These are phyloP conservation scores for Stictocephala bisonia DNA, from an alignment of 2,888 invertebrate species.

Conservation along the genomic window DNA sequence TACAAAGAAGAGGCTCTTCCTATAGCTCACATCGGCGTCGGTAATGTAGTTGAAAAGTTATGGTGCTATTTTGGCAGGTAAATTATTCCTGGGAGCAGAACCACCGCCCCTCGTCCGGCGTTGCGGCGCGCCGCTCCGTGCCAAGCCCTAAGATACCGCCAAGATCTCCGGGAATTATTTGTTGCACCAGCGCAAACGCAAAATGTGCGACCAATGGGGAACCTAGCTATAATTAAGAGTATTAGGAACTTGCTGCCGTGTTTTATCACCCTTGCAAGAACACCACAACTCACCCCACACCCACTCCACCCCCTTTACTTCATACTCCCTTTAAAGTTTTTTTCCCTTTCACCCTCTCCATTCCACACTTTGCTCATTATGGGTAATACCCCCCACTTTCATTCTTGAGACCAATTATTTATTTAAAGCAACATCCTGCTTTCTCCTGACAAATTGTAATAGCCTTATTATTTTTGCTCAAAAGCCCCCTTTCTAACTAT, in stretches of 20 bases:
- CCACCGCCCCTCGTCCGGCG: background rate
- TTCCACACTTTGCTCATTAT: conserved; percentile 7
- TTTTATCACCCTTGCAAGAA: conserved; percentile 39
- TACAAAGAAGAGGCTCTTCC: background rate
- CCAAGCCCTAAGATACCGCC: background rate
- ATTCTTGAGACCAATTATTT: conserved; percentile 38
- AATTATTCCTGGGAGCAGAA: background rate
- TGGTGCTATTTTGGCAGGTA: background rate
- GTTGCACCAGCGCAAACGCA: conserved; percentile 47
- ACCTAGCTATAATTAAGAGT: conserved; percentile 49
- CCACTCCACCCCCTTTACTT: conserved; percentile 24
- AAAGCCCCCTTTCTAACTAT: too few relatives aligned
- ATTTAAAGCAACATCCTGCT: conserved; percentile 36
- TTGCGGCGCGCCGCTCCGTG: background rate
- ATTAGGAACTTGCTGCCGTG: conserved; percentile 50
- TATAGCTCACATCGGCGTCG: background rate
- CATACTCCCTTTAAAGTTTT: conserved; percentile 30
- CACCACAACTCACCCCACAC: conserved; percentile 4
- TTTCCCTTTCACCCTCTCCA: conserved; percentile 27
- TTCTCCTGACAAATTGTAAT: conserved; percentile 34
- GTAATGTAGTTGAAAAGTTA: background rate
- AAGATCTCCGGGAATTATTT: conserved; percentile 36
- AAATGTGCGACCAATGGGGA: conserved; percentile 46
- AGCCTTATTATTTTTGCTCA: conserved; percentile 16
- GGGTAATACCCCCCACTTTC: conserved; percentile 27